Percentiles rank a stretch among this genome's conserved stretches.
These are phyloP conservation scores for Sepiola atlantica DNA, from an alignment of 2,888 invertebrate species.

Conservation along the genomic window DNA sequence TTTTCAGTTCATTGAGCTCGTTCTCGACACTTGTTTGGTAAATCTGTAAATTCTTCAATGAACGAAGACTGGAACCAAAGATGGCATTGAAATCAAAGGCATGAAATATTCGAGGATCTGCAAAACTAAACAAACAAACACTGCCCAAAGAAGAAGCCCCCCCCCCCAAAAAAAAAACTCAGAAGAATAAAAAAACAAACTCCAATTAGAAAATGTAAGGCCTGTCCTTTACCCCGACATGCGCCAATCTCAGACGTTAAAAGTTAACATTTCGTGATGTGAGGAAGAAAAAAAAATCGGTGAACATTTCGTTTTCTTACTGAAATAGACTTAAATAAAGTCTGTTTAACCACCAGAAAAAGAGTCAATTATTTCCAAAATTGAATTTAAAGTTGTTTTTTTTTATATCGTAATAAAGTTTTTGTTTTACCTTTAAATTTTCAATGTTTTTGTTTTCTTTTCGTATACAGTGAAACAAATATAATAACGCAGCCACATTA, in stretches of 20 bases:
- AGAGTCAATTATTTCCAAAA: too few relatives aligned
- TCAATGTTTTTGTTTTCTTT: too few relatives aligned
- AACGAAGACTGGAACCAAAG: background rate
- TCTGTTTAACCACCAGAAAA: too few relatives aligned
- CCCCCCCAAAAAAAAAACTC: background rate
- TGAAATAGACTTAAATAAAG: background rate
- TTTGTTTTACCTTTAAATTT: too few relatives aligned
- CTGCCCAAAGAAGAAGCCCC: too few relatives aligned
- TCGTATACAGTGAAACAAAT: too few relatives aligned
- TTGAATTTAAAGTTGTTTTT: too few relatives aligned
- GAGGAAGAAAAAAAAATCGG: background rate
- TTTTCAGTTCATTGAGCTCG: constrained; percentile 73
- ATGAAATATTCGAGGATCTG: background rate
- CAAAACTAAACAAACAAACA: background rate
- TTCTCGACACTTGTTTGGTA: constrained; percentile 69
- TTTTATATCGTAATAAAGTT: too few relatives aligned
- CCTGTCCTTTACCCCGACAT: background rate
- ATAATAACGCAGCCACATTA: too few relatives aligned
- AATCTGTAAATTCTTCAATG: constrained; percentile 44
- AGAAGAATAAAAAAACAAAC: background rate
- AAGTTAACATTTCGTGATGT: background rate
- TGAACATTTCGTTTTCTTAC: background rate
- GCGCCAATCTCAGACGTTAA: background rate
- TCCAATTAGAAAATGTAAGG: too few relatives aligned
- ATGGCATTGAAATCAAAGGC: background rate